These are phyloP conservation scores for Coboldia fuscipes DNA, from an alignment of 1,140 invertebrate species.

Conservation along the genomic window DNA sequence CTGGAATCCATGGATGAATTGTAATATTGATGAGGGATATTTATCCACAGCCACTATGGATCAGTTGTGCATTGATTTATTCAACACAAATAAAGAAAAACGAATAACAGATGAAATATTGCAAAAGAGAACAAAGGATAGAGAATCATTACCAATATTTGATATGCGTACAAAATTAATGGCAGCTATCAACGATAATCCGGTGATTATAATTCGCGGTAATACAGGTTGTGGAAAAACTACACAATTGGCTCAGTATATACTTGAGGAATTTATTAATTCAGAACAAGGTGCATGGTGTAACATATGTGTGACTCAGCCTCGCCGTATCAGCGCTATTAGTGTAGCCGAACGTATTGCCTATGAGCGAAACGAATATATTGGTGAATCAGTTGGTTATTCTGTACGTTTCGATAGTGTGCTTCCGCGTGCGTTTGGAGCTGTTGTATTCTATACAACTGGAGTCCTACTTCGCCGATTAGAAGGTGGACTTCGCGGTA, in stretches of 20 bases:
- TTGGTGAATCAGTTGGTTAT: conserved; percentile 70
- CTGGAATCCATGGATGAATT: conserved; percentile 90
- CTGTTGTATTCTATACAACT: conserved; percentile 87
- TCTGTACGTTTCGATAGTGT: conserved; percentile 83
- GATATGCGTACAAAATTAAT: conserved; percentile 52
- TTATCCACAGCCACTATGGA: conserved; percentile 59
- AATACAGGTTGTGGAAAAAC: conserved; percentile 89
- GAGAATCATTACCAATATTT: conserved; percentile 55
- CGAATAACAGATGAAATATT: conserved; percentile 10
- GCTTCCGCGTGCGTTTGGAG: conserved; percentile 76
- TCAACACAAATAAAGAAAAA: conserved; percentile 34
- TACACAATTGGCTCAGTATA: conserved; percentile 83
- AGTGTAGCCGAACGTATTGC: conserved; percentile 84
- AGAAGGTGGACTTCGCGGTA: conserved; percentile 62
- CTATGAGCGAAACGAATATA: conserved; percentile 58
- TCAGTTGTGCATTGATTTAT: conserved; percentile 56
- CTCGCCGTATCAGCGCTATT: conserved; percentile 81
- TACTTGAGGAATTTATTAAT: conserved; percentile 85
- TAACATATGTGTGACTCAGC: conserved; percentile 84
- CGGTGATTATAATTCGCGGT: conserved; percentile 72
- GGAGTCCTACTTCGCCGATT: conserved; percentile 82
- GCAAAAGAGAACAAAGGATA: conserved; percentile 25
- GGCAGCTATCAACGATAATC: conserved; percentile 62
- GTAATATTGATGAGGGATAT: conserved; percentile 87
- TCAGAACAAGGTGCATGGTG: conserved; percentile 62